Percentiles rank a stretch among this genome's conserved stretches.
Evolutionary conservation across 2,113 vertebrate species (phyloP).

Genomic region (Stictonetta naevosa): DNA sequence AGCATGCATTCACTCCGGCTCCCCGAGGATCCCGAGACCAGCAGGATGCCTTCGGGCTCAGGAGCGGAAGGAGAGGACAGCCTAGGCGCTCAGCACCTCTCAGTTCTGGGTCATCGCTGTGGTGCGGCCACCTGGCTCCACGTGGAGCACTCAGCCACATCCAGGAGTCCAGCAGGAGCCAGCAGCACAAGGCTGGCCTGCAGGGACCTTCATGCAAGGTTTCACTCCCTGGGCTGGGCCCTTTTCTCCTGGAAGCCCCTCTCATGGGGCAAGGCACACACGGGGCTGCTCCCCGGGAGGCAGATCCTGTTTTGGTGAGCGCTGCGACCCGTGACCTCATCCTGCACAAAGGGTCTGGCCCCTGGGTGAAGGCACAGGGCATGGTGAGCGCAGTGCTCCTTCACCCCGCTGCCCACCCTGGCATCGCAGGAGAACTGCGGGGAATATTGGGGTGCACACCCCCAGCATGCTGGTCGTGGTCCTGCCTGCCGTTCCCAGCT

Average conservation of each 20-base stretch:
- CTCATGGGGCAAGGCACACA: neutral
- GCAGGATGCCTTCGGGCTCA: neutral
- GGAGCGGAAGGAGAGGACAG: neutral
- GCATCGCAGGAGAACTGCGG: neutral
- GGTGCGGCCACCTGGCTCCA: accelerated
- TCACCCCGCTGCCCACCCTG: accelerated
- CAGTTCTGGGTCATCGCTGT: neutral
- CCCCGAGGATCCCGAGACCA: neutral
- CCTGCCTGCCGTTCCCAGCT: neutral
- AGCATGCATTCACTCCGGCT: neutral
- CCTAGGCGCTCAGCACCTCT: neutral
- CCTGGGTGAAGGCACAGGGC: neutral
- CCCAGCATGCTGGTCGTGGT: neutral
- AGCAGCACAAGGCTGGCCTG: accelerated
- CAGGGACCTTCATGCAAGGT: neutral
- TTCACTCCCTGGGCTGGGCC: neutral
- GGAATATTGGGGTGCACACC: accelerated
- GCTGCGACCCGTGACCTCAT: neutral
- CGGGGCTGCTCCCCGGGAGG: accelerated
- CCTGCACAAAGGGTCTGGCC: neutral
- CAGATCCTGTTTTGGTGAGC: neutral
- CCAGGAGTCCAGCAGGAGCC: accelerated
- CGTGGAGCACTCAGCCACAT: accelerated
- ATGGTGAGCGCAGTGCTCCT: neutral
- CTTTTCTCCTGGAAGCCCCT: neutral